These are phyloP conservation scores for Chrysomallon squamiferum DNA, from an alignment of 1,140 invertebrate species.

Conservation along the genomic window DNA sequence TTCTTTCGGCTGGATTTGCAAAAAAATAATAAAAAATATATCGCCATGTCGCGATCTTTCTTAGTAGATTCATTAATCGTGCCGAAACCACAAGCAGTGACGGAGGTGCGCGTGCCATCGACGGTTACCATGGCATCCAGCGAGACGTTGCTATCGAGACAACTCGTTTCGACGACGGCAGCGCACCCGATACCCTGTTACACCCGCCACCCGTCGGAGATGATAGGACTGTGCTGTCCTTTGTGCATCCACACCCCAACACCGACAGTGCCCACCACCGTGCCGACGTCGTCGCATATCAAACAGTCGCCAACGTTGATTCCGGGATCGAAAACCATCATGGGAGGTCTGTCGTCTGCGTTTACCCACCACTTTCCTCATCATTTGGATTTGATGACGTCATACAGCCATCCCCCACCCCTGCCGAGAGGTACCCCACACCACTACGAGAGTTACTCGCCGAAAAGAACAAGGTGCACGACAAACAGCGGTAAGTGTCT, in stretches of 20 bases:
- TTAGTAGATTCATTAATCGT: constrained; percentile 21
- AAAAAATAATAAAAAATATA: too few relatives aligned
- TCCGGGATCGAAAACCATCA: constrained; percentile 11
- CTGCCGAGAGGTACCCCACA: not conserved
- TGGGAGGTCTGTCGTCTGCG: constrained; percentile 8
- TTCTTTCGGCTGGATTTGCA: too few relatives aligned
- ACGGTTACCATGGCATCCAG: not conserved
- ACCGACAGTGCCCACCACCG: constrained; percentile 16
- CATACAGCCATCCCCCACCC: constrained; percentile 3
- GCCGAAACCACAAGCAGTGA: not conserved
- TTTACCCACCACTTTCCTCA: constrained; percentile 13
- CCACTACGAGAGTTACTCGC: not conserved
- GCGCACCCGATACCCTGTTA: constrained; percentile 39
- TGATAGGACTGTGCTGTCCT: constrained; percentile 43
- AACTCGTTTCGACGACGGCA: constrained; percentile 8
- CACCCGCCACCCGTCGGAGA: constrained; percentile 37
- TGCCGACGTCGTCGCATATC: constrained; percentile 10
- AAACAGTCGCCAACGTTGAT: constrained; percentile 9
- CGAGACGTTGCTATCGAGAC: not conserved
- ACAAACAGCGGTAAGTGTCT: not conserved
- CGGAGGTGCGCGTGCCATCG: not conserved
- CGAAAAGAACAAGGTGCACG: not conserved
- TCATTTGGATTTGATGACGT: constrained; percentile 3
- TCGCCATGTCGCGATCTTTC: constrained; percentile 20
- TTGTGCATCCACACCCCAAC: constrained; percentile 36